phyloP scores from a whole-genome alignment of 2,113 vertebrate species.

The Takifugu bimaculatus region DNA sequence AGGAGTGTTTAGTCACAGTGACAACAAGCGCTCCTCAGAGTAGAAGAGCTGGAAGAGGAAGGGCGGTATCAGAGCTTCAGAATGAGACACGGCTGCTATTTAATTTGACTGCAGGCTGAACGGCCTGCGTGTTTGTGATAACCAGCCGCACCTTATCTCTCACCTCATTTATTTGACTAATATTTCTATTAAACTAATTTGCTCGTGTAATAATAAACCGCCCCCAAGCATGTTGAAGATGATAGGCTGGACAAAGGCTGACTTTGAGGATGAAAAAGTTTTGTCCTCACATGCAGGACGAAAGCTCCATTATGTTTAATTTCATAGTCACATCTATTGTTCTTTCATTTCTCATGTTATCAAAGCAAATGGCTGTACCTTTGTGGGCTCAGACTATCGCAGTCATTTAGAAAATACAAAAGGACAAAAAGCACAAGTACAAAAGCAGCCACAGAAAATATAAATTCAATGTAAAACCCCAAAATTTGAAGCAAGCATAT shows the following conservation, averaged over 20 bases:
- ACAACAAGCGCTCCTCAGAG: not conserved
- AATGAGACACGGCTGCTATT: constrained; percentile 23
- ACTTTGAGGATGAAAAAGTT: constrained; percentile 1
- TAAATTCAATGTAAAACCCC: no score
- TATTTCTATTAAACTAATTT: constrained; percentile 19
- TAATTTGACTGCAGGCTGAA: constrained; percentile 14
- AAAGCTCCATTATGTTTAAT: constrained; percentile 12
- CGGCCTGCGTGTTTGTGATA: constrained; percentile 18
- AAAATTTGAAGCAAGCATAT: no score
- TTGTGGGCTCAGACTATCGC: constrained; percentile 1
- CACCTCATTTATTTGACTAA: constrained; percentile 11
- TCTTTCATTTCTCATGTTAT: constrained; percentile 3
- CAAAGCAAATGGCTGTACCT: constrained; percentile 2
- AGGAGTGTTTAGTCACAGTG: constrained; percentile 24
- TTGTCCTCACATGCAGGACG: not conserved
- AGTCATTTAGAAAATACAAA: no score
- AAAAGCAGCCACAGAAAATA: no score
- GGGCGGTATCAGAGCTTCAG: constrained; percentile 14
- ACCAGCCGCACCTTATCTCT: constrained; percentile 19
- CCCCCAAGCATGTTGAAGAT: constrained; percentile 5
- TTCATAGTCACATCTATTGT: not conserved
- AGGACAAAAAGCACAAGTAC: no score
- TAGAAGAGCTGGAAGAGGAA: constrained; percentile 14
- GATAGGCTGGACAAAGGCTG: not conserved
- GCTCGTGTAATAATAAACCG: constrained; percentile 7